These are phyloP conservation scores for Drosophila ercepeae DNA, from an alignment of 1,140 invertebrate species.

Conservation along the genomic window DNA sequence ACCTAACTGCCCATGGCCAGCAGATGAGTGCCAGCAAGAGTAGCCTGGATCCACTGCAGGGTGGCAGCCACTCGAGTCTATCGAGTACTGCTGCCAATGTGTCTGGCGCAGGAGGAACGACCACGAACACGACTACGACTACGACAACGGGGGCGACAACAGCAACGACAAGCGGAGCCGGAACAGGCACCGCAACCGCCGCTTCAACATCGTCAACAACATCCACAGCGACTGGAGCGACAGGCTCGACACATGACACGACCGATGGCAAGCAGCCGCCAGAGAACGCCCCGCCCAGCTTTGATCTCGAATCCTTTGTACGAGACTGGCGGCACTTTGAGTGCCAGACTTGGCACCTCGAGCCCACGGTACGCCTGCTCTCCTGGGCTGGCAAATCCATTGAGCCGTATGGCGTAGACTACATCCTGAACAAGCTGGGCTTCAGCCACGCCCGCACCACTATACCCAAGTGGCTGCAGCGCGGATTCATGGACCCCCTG, in stretches of 20 bases:
- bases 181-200: conserved; percentile 5
- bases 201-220: neutral
- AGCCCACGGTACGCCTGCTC: conserved; percentile 96
- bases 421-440: conserved; percentile 97
- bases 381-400: conserved; percentile 98
- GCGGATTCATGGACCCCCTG: conserved; percentile 97
- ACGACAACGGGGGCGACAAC: conserved; percentile 6
- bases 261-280: conserved; percentile 42
- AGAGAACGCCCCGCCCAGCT: conserved; percentile 44
- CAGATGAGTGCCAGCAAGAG: conserved; percentile 69
- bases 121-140: conserved; percentile 10
- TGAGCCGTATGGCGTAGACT: conserved; percentile 98
- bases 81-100: conserved; percentile 31
- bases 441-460: conserved; percentile 98
- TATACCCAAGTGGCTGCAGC: conserved; percentile 99
- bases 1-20: conserved; percentile 63
- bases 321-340: conserved; percentile 94
- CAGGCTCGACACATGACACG: conserved; percentile 23
- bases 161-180: conserved; percentile 4
- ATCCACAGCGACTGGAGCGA: conserved; percentile 16
- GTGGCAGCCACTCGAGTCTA: conserved; percentile 64
- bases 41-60: conserved; percentile 63
- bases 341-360: conserved; percentile 98
- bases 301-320: conserved; percentile 81
- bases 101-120: conserved; percentile 16